These are phyloP conservation scores for Leptinotarsa haldemani DNA, from an alignment of 2,888 invertebrate genomes.

Conservation along the genomic window DNA sequence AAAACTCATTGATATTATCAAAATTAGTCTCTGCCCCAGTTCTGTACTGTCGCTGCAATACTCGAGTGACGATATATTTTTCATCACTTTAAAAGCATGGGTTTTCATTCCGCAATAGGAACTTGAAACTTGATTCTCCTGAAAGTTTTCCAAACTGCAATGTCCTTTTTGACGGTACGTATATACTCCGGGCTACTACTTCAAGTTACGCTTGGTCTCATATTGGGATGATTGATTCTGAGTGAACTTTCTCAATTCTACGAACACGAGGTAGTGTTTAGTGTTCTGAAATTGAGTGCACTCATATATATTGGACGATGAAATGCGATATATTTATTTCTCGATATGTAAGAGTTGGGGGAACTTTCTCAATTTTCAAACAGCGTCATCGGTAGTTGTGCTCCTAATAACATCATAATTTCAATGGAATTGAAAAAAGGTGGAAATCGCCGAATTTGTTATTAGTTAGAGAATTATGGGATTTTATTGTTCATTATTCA, in stretches of 20 bases:
- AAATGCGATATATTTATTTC: neutral
- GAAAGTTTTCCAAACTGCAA: neutral
- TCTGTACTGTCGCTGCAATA: neutral
- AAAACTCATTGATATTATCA: too few species aligned
- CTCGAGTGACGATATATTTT: neutral
- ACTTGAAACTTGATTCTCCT: conserved; percentile 1
- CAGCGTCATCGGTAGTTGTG: neutral
- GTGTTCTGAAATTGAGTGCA: neutral
- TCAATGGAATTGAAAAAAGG: too few species aligned
- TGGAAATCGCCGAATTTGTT: too few species aligned
- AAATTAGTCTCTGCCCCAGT: neutral
- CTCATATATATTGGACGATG: neutral
- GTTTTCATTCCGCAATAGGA: neutral
- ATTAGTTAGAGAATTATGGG: too few species aligned
- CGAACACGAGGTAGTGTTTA: neutral
- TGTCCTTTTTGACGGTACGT: neutral
- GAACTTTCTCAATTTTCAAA: neutral
- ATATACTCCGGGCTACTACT: neutral
- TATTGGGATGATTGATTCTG: neutral
- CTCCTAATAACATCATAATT: too few species aligned
- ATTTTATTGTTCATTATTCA: too few species aligned
- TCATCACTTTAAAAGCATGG: neutral
- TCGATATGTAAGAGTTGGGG: neutral
- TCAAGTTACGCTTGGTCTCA: neutral
- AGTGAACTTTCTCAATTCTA: neutral